Base-by-base conservation (phyloP, 2,797 vertebrate genomes). In the Apogon hyalosoma region DNA sequence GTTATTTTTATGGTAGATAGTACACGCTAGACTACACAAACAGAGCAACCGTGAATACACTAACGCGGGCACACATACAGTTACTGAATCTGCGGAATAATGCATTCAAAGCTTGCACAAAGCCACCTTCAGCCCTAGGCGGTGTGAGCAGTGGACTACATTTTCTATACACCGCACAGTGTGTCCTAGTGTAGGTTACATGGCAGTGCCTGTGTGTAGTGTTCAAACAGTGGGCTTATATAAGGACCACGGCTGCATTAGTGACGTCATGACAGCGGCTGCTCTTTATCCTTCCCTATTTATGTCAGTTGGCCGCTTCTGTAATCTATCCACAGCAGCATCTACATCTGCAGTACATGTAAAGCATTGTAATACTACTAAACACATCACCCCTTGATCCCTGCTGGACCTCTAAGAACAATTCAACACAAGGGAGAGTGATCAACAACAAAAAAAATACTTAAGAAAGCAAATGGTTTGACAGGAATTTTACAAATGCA, bases 231-330 rank as follows among this genome's bases (percentile, higher is more conserved):
- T 55, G 52, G 64, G 71, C 80, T 91, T 90, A 89, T 73, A 83
- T 88, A 90, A 91, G 87, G 63, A 40, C 73, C 65, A 4, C 15
- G 61, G 63, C 77, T 83, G 84, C 70, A 88, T 87, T 80, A 81
- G 77, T 84, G 82, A 87, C 75, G 63, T 89, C 82, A 88, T 77
- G 62, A 75, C 63, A 79, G 82, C 62, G 74, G 79, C 65, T 77
- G 73, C 84, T 75, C 69, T 86, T 89, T 79, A 87, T 83, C 86
- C 75, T 65, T 61, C 66, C 48, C 50, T 88, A 64, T 82, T 84
- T 68, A 75, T 88, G 86, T 84, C 85, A 88, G 83, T 82, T 47
- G 65, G 79, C 79, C 66, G 77, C 75, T 50, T 80, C 66, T 85
- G 63, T 83, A 87, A 85, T 89, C 85, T 80, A 88, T 79, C 77